A percentile compares a stretch with the other conserved stretches of the same genome.
Evolutionary conservation across 2,113 vertebrate species (phyloP).

Genomic region (Callipepla californica): DNA sequence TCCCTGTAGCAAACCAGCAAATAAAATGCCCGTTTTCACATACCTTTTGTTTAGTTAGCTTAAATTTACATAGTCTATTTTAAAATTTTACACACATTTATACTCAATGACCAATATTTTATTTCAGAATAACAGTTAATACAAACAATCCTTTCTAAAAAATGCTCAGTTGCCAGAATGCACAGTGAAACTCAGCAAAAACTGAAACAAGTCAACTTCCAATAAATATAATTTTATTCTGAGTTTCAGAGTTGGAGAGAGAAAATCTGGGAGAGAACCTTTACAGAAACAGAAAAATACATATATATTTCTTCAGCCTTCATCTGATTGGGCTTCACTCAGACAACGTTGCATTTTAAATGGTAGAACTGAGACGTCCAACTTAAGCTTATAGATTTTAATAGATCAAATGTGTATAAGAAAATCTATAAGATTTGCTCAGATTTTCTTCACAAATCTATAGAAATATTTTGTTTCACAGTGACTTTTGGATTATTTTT

Average conservation of each 20-base stretch:
- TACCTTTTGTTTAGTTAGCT: not conserved
- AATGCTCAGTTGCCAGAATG: not conserved
- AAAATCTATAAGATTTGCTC: fast-evolving
- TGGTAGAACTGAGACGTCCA: not conserved
- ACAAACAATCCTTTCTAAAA: not conserved
- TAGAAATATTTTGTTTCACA: not conserved
- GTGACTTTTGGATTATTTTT: slow-evolving; percentile 61
- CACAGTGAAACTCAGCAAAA: not conserved
- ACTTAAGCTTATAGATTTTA: not conserved
- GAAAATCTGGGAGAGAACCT: not conserved
- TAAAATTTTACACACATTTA: not conserved
- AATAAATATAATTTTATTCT: not conserved
- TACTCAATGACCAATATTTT: not conserved
- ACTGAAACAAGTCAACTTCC: not conserved
- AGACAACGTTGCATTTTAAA: not conserved
- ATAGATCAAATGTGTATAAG: not conserved
- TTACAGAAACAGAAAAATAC: not conserved
- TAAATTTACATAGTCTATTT: not conserved
- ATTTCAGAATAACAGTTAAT: not conserved
- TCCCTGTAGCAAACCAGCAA: not conserved
- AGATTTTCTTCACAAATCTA: not conserved
- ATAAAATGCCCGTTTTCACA: not conserved
- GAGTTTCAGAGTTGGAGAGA: not conserved
- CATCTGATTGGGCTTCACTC: not conserved
- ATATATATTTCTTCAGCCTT: not conserved